Base-by-base conservation (phyloP, 2,888 invertebrate genomes). In the Melinaea menophilus region DNA sequence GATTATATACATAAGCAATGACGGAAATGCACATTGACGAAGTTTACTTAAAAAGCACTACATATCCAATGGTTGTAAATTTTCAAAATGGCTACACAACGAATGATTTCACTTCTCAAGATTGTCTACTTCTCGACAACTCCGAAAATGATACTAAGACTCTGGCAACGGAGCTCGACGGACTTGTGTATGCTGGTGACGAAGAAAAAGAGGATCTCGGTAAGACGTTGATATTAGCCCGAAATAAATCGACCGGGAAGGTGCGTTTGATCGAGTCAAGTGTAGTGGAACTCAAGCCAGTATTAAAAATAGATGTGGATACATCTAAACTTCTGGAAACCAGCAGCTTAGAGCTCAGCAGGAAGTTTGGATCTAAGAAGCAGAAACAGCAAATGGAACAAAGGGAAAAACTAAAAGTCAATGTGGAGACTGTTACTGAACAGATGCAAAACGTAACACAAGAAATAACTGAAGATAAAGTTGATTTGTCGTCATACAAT, bases 321-420 rank as follows among this genome's bases (percentile, higher is more conserved):
- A 59, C 73, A 0, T 59, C 77, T 0, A 73, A 78, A 5, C 41
- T 71, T 0, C 60, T 77, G 0, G 84, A 89, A 22, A 82, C 79
- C 0, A 86, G 81, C 31, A 72, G 77, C 55, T 73, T 86, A 33
- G 90, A 90, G 59, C 78, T 94, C 0, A 92, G 92, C 56, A 92
- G 93, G 72, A 90, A 93, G 69, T 94, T 94, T 73, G 94, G 94
- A 2, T 94, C 94, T 0, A 94, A 94, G 69, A 92, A 88, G 73
- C 85, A 86, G 0, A 94, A 92, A 74, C 80, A 93, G 69, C 79
- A 80, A 57, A 91, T 92, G 65, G 94, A 94, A 70, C 93, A 93
- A n/a, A 79, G 77, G 0, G 93, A 94, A 73, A 91, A 90, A 74
- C 75, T 93, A 58, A 92, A 92, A 75, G 80, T 93, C 0, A 92